phyloP scores from a whole-genome alignment of 2,797 vertebrate species.

The Pangasius djambal region DNA sequence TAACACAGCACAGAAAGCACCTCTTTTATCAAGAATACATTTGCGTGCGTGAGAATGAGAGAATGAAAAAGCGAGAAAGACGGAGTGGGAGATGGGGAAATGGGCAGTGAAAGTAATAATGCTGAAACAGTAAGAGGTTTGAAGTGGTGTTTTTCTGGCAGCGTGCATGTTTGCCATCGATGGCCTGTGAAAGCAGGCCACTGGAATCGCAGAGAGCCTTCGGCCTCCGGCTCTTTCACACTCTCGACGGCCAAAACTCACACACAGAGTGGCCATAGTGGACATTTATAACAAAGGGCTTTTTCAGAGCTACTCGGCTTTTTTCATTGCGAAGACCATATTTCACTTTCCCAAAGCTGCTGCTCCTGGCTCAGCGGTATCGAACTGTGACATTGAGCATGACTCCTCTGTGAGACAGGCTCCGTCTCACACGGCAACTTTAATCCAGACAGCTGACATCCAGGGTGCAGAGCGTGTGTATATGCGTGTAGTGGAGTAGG shows the following conservation, averaged over 20 bases:
- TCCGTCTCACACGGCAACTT: neutral
- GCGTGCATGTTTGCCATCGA: conserved; percentile 24
- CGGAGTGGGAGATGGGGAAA: conserved; percentile 7
- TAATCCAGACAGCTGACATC: neutral
- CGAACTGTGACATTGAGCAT: conserved; percentile 41
- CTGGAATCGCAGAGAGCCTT: conserved; percentile 44
- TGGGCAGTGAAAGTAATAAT: conserved; percentile 46
- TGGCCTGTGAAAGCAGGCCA: conserved; percentile 47
- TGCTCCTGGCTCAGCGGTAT: conserved; percentile 20
- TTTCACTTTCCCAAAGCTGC: conserved; percentile 37
- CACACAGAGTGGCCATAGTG: conserved; percentile 56
- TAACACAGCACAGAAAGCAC: conserved; percentile 27
- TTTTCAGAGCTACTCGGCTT: conserved; percentile 23
- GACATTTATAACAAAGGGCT: conserved; percentile 49
- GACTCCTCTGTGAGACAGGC: conserved; percentile 17
- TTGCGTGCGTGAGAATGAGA: conserved; percentile 12
- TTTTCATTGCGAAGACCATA: conserved; percentile 11
- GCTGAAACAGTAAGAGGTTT: conserved; percentile 55
- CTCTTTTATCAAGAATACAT: conserved; percentile 27
- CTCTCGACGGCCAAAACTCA: conserved; percentile 69
- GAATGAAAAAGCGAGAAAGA: neutral
- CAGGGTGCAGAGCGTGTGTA: neutral
- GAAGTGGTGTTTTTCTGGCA: conserved; percentile 46
- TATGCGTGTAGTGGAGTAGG: neutral
- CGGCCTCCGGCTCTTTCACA: conserved; percentile 52